These are phyloP conservation scores for Benitochromis conjunctus DNA, from an alignment of 2,113 vertebrate genomes.

Conservation along the genomic window DNA sequence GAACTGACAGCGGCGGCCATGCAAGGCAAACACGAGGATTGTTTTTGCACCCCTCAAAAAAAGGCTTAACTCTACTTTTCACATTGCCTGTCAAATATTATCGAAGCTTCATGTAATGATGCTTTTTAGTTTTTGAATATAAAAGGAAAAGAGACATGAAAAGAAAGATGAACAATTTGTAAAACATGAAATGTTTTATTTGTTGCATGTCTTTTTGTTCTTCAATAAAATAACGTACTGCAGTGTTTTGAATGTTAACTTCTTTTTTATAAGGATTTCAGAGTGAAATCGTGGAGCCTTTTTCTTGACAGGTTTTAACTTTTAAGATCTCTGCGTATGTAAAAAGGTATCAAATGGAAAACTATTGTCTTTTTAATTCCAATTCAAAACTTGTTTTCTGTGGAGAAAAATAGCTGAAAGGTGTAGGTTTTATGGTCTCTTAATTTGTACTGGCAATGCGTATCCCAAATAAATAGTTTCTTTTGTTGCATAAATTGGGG, in stretches of 20 bases:
- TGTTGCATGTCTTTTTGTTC: constrained; percentile 80
- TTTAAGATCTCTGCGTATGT: constrained; percentile 85
- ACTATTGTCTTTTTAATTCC: constrained; percentile 84
- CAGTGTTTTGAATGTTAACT: constrained; percentile 78
- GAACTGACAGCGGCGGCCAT: constrained; percentile 37
- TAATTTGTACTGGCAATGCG: constrained; percentile 97
- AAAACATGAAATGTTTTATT: constrained; percentile 81
- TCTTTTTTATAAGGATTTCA: constrained; percentile 73
- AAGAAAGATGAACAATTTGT: constrained; percentile 70
- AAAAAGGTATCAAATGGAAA: constrained; percentile 78
- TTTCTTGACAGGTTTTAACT: constrained; percentile 82
- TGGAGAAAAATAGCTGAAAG: constrained; percentile 83
- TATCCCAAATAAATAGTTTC: constrained; percentile 96
- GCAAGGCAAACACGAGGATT: constrained; percentile 22
- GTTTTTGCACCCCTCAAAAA: constrained; percentile 26
- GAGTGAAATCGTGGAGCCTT: constrained; percentile 76
- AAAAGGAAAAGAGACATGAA: constrained; percentile 55
- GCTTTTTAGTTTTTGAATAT: constrained; percentile 73
- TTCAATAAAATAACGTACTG: constrained; percentile 75
- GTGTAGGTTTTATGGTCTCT: constrained; percentile 91
- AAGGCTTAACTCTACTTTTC: constrained; percentile 51
- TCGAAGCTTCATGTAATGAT: constrained; percentile 76
- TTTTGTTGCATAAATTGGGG: constrained; percentile 83
- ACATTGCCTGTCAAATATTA: constrained; percentile 71
- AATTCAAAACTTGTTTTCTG: constrained; percentile 81